These are phyloP conservation scores for Montipora sp. DNA, from an alignment of 64 coral and sea anemone genomes.

Conservation along the genomic window DNA sequence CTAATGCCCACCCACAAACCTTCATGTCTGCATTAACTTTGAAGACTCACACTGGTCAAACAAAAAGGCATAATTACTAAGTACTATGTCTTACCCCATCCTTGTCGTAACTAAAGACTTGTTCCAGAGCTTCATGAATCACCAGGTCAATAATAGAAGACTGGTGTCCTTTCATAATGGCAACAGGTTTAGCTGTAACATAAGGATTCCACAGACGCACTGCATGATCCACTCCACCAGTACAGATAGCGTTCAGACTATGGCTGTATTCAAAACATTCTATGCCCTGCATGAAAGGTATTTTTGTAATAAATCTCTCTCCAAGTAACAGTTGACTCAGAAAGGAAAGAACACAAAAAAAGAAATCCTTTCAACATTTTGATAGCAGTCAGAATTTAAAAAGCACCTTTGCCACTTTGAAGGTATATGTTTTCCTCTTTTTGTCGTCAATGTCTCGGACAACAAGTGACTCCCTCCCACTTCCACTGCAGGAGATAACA, in stretches of 20 bases:
- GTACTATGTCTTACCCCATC: slow-evolving; percentile 69
- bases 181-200: slow-evolving; percentile 92
- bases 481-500: slow-evolving; percentile 86
- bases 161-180: slow-evolving; percentile 91
- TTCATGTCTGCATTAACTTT: too few species aligned
- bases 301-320: neutral
- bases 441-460: slow-evolving; percentile 91
- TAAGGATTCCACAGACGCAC: slow-evolving; percentile 97
- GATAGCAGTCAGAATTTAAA: neutral
- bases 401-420: slow-evolving; percentile 91
- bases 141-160: slow-evolving; percentile 87
- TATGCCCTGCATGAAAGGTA: slow-evolving; percentile 66
- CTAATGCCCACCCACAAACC: too few species aligned
- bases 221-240: slow-evolving; percentile 91
- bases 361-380: neutral
- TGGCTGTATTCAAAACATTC: slow-evolving; percentile 94
- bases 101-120: slow-evolving; percentile 93
- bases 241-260: slow-evolving; percentile 81
- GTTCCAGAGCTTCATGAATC: slow-evolving; percentile 67
- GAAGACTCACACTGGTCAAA: too few species aligned
- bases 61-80: too few species aligned
- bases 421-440: slow-evolving; percentile 91
- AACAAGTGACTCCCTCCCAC: slow-evolving; percentile 85
- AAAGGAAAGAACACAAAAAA: too few species aligned
- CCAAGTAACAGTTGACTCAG: neutral